Conservation (phyloP, 2,113 vertebrate genomes). For the Nymphicus hollandicus region DNA sequence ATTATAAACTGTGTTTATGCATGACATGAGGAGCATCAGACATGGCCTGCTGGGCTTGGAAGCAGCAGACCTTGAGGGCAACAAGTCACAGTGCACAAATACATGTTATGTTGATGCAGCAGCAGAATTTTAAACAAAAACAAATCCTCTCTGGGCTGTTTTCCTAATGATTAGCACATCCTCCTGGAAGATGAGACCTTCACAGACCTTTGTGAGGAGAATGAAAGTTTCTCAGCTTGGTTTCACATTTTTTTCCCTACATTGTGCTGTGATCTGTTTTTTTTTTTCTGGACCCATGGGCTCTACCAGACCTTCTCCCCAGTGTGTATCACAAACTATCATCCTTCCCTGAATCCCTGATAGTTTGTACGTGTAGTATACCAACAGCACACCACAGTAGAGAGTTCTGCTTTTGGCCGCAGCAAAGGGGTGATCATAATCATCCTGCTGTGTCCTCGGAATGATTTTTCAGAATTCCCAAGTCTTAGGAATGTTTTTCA, state of each 20-base stretch:
- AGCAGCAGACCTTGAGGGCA: constrained; percentile 1
- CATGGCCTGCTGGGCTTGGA: neutral
- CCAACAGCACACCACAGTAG: rapidly evolving
- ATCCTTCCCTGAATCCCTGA: neutral
- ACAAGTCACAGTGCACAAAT: neutral
- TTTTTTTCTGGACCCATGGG: neutral
- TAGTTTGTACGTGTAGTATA: neutral
- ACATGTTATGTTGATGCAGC: neutral
- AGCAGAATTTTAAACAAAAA: constrained; percentile 33
- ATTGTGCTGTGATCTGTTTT: neutral
- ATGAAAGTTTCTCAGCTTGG: neutral
- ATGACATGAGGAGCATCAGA: neutral
- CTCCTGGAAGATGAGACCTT: neutral
- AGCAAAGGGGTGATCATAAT: neutral
- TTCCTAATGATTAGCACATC: neutral
- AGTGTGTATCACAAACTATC: neutral
- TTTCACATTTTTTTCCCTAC: neutral
- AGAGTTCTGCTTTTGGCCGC: neutral
- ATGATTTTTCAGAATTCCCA: neutral
- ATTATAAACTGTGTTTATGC: neutral
- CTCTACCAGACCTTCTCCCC: neutral
- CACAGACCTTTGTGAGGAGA: neutral
- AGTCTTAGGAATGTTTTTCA: neutral
- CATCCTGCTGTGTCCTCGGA: neutral
- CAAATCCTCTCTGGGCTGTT: neutral